A percentile compares a stretch with the other conserved stretches of the same genome.
phyloP scores from a whole-genome alignment of 2,888 invertebrate species.

The Polyommatus icarus region DNA sequence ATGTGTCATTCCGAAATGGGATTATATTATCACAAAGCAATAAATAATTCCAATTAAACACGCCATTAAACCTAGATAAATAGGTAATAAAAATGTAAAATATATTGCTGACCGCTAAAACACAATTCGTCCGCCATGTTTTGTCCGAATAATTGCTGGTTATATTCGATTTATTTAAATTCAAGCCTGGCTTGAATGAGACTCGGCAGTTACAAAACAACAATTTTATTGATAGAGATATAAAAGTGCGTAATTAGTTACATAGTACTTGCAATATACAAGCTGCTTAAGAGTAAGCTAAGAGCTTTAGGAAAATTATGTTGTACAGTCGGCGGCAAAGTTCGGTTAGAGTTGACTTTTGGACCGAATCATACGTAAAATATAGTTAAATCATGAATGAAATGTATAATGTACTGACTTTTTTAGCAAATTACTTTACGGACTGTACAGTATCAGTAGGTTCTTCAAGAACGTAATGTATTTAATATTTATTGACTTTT shows the following conservation, averaged over 20 bases:
- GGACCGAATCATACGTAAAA: no score
- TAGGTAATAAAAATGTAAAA: constrained; percentile 26
- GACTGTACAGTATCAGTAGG: neutral
- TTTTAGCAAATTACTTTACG: neutral
- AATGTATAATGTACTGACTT: neutral
- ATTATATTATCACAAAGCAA: constrained; percentile 24
- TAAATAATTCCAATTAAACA: constrained; percentile 29
- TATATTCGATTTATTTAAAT: constrained; percentile 19
- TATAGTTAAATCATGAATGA: no score
- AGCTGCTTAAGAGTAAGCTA: neutral
- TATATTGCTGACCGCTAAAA: constrained; percentile 24
- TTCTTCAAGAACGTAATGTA: neutral
- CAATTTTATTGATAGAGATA: constrained; percentile 15
- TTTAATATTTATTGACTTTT: neutral
- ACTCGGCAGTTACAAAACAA: neutral
- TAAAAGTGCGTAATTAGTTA: constrained; percentile 2
- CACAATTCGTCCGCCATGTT: neutral
- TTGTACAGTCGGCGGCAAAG: constrained; percentile 1
- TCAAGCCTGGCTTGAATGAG: neutral
- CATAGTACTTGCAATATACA: neutral
- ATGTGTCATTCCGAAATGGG: constrained; percentile 8
- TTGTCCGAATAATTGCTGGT: constrained; percentile 18
- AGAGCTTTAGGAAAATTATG: neutral
- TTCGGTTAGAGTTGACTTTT: neutral
- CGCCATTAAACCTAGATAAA: constrained; percentile 27